Conservation (phyloP, 2,888 invertebrate species). For the Scaptomyza caliginosa region DNA sequence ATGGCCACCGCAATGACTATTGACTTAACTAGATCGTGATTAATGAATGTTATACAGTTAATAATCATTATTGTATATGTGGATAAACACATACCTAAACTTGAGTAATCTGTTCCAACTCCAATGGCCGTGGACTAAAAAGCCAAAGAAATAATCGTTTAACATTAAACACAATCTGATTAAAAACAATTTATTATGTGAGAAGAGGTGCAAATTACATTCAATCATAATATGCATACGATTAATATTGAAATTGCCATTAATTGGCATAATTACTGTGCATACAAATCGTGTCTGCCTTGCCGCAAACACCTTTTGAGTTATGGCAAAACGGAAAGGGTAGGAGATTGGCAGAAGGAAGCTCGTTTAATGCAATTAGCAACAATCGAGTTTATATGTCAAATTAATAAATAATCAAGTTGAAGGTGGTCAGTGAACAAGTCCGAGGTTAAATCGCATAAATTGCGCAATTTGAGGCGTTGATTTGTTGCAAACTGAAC, state of each 20-base stretch:
- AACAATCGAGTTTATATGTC: conserved; percentile 83
- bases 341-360: conserved; percentile 27
- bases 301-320: conserved; percentile 50
- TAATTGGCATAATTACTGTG: conserved; percentile 58
- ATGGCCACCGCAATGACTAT: conserved; percentile 29
- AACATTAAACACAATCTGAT: neutral
- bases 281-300: conserved; percentile 39
- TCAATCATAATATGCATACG: conserved; percentile 2
- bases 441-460: conserved; percentile 70
- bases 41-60: conserved; percentile 31
- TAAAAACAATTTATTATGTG: neutral
- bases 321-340: conserved; percentile 39
- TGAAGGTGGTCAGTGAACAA: conserved; percentile 61
- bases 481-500: conserved; percentile 64
- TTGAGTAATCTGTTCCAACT: neutral
- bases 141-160: neutral
- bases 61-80: conserved; percentile 4
- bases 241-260: conserved; percentile 20
- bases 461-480: conserved; percentile 75
- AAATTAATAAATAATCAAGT: conserved; percentile 82
- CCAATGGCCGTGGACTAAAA: neutral
- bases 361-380: conserved; percentile 84
- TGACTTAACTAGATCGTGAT: conserved; percentile 22
- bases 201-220: conserved; percentile 15
- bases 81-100: neutral